Percentiles rank a stretch among this genome's conserved stretches.
Evolutionary conservation across 2,888 invertebrate genomes (phyloP).

Genomic region (Heterodera filipjevi): DNA sequence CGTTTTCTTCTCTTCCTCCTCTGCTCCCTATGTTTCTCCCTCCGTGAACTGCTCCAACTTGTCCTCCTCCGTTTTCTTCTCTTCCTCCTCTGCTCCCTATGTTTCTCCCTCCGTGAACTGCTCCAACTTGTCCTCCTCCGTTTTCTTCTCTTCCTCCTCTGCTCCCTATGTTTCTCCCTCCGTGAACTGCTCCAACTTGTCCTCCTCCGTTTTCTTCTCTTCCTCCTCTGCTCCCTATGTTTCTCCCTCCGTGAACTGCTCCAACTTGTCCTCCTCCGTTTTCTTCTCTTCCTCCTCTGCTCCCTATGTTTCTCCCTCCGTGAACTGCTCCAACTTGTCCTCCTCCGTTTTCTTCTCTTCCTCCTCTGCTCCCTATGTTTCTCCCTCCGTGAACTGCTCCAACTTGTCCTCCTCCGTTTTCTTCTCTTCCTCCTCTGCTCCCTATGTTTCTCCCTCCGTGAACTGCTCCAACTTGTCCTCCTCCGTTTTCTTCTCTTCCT

Average conservation of each 20-base stretch:
- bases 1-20: slow-evolving; percentile 8
- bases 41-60: not conserved
- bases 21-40: not conserved
- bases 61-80: not conserved
- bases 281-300: not conserved
- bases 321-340: too few species aligned
- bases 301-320: not conserved
- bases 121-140: slow-evolving; percentile 2
- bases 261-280: not conserved
- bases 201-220: not conserved
- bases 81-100: not conserved
- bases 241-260: too few species aligned
- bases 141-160: slow-evolving; percentile 11
- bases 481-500: not conserved
- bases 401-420: not conserved
- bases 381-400: not conserved
- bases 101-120: too few species aligned
- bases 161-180: not conserved
- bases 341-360: not conserved
- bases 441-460: not conserved
- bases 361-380: not conserved
- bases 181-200: too few species aligned
- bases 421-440: not conserved
- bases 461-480: not conserved
- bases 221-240: not conserved